Evolutionary conservation across 2,888 invertebrate species (phyloP).

Genomic region (Beris chalybata): DNA sequence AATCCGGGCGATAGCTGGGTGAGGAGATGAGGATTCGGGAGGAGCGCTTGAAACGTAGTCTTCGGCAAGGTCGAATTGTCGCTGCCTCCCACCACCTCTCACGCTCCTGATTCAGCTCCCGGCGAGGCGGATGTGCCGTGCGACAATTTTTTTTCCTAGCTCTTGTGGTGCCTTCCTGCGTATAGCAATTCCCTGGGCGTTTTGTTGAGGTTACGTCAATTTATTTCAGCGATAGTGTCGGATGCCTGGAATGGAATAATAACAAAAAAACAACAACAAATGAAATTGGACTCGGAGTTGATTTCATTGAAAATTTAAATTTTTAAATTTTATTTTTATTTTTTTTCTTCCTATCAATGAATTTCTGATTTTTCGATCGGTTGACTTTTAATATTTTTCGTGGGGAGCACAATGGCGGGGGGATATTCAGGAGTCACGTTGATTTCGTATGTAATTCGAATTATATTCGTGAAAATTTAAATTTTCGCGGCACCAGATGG

Average conservation of each 20-base stretch:
- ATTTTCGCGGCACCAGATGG: too few relatives aligned
- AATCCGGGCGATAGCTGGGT: too few relatives aligned
- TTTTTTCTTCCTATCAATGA: conserved; percentile 6
- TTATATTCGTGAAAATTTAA: too few relatives aligned
- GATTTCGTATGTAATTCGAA: too few relatives aligned
- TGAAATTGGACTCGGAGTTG: conserved; percentile 1
- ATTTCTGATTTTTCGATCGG: conserved; percentile 23
- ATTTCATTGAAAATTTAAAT: conserved; percentile 26
- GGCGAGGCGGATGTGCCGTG: neutral
- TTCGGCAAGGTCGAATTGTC: too few relatives aligned
- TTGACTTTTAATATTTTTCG: conserved; percentile 2
- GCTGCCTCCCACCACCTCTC: too few relatives aligned
- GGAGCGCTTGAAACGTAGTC: too few relatives aligned
- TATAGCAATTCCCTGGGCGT: neutral
- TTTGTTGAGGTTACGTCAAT: neutral
- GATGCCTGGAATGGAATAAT: conserved; percentile 24
- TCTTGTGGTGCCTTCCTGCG: neutral
- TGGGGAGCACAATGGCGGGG: too few relatives aligned
- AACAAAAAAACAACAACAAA: conserved; percentile 17
- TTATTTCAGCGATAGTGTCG: neutral
- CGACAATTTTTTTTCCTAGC: neutral
- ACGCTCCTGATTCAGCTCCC: neutral
- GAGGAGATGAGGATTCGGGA: too few relatives aligned
- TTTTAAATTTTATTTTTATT: conserved; percentile 1
- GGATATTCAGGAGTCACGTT: too few relatives aligned